Conservation (phyloP, 2,888 invertebrate genomes). For the Diarsia mendica region DNA sequence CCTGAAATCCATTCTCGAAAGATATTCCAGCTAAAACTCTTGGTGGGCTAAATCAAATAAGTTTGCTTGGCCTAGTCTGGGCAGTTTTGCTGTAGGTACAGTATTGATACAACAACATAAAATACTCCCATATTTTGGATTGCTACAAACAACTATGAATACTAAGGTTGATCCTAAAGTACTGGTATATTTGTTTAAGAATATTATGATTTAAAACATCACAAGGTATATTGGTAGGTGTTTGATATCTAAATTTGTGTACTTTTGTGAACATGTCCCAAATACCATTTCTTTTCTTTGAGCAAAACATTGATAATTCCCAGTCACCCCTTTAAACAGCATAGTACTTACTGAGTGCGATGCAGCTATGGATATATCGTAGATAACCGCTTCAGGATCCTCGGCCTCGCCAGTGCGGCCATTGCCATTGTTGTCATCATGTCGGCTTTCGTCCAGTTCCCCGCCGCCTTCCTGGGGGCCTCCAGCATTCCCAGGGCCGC, state of each 20-base stretch:
- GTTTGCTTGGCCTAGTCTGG: too few species aligned
- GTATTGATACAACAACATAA: too few species aligned
- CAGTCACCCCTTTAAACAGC: not conserved
- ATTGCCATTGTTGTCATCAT: slow-evolving; percentile 28
- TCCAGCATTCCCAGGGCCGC: not conserved
- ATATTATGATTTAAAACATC: not conserved
- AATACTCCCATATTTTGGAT: too few species aligned
- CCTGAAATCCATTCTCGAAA: too few species aligned
- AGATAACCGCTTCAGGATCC: slow-evolving; percentile 70
- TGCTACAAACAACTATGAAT: not conserved
- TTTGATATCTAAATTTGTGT: too few species aligned
- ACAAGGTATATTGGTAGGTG: not conserved
- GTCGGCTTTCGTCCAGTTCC: not conserved
- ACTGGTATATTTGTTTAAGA: not conserved
- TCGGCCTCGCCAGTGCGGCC: slow-evolving; percentile 59
- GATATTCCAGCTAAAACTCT: too few species aligned
- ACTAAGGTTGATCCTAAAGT: not conserved
- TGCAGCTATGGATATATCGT: slow-evolving; percentile 83
- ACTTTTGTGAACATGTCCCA: too few species aligned
- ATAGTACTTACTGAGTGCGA: slow-evolving; percentile 80
- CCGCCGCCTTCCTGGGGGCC: not conserved
- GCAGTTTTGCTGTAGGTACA: too few species aligned
- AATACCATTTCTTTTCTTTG: too few species aligned
- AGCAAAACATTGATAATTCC: not conserved
- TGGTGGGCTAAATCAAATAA: too few species aligned